Evolutionary conservation across 2,888 invertebrate genomes (phyloP).

Genomic region (Melinopterus prodromus): DNA sequence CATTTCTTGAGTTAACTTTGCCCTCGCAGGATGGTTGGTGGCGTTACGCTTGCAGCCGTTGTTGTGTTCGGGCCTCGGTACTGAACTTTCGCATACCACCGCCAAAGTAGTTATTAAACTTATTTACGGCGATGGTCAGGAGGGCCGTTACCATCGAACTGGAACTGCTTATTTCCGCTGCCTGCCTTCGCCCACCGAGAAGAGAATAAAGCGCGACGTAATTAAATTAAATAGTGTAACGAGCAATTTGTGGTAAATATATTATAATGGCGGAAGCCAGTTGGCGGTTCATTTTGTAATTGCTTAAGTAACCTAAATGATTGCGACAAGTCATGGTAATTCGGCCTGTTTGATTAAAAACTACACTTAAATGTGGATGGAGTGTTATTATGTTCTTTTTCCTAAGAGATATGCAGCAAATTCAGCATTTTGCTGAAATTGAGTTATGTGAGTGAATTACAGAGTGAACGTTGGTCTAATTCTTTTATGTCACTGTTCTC

Average conservation of each 20-base stretch:
- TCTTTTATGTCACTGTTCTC: too few species aligned
- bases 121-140: neutral
- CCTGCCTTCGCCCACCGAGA: neutral
- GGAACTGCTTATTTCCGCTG: neutral
- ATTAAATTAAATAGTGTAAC: neutral
- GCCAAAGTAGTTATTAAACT: neutral
- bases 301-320: neutral
- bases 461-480: too few species aligned
- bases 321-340: neutral
- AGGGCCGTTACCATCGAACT: neutral
- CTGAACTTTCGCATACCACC: neutral
- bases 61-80: neutral
- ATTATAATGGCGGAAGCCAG: neutral
- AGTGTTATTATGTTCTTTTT: too few species aligned
- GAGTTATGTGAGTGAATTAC: too few species aligned
- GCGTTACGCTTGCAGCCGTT: neutral
- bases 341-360: too few species aligned
- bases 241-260: neutral
- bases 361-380: too few species aligned
- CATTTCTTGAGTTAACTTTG: constrained; percentile 4
- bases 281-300: neutral
- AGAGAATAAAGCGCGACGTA: neutral
- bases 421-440: too few species aligned
- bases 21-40: neutral
- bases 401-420: too few species aligned